Evolutionary conservation across 2,797 vertebrate species (phyloP).

Genomic region (Mastacembelus armatus): DNA sequence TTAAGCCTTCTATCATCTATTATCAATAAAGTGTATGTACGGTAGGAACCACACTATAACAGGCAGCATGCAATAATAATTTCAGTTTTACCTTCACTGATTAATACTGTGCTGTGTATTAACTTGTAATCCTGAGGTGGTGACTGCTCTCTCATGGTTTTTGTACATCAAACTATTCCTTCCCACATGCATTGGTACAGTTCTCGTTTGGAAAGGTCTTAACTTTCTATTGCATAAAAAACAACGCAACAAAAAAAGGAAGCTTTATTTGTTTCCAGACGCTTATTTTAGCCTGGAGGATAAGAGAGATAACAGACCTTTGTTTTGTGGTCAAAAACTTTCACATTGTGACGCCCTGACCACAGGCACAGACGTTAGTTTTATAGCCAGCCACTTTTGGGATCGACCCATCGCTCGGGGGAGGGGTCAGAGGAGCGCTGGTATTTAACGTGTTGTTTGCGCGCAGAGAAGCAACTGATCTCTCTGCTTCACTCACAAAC

Average conservation of each 20-base stretch:
- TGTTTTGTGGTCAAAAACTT: not conserved
- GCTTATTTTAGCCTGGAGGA: not conserved
- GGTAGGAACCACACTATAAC: no score
- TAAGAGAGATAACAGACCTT: not conserved
- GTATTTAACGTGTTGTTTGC: slow-evolving; percentile 34
- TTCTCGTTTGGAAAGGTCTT: not conserved
- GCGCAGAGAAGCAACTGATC: rapidly evolving
- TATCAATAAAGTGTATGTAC: no score
- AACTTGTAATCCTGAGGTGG: no score
- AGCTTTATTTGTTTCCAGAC: not conserved
- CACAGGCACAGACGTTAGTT: not conserved
- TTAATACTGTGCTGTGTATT: no score
- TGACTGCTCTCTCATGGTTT: no score
- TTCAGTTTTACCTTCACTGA: no score
- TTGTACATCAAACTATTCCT: no score
- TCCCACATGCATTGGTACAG: no score
- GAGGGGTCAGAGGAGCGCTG: slow-evolving; percentile 11
- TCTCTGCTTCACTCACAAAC: rapidly evolving
- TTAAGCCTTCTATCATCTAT: not conserved
- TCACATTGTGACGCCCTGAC: slow-evolving; percentile 23
- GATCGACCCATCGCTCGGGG: slow-evolving; percentile 10
- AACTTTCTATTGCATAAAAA: not conserved
- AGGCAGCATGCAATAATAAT: no score
- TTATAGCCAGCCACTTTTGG: slow-evolving; percentile 67
- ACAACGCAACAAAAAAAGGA: no score